phyloP scores from a whole-genome alignment of 2,888 invertebrate genomes.

The Alsophila aescularia region DNA sequence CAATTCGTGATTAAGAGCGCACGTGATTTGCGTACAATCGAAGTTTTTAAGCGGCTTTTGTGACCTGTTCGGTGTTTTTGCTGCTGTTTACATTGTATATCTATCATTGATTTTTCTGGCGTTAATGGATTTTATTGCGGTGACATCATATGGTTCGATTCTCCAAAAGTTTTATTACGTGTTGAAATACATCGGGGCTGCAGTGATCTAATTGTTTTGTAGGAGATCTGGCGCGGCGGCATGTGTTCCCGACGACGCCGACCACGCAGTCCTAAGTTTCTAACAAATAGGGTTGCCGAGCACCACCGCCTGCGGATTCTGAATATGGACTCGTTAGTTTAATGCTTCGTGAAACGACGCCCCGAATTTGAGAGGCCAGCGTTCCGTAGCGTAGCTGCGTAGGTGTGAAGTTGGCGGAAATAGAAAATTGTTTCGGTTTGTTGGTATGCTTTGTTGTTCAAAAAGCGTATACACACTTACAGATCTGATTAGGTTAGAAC shows the following conservation, averaged over 20 bases:
- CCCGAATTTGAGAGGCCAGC: constrained; percentile 39
- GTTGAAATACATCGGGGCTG: constrained; percentile 46
- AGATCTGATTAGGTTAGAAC: too few species aligned
- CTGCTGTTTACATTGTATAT: constrained; percentile 41
- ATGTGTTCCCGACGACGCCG: constrained; percentile 41
- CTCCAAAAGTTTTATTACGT: constrained; percentile 56
- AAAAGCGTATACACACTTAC: neutral
- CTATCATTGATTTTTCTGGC: constrained; percentile 30
- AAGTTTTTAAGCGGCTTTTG: constrained; percentile 39
- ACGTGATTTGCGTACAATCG: constrained; percentile 56
- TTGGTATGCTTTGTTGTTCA: neutral
- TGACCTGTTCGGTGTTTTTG: constrained; percentile 15
- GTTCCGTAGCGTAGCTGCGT: too few species aligned
- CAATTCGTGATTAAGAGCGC: constrained; percentile 44
- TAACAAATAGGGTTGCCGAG: constrained; percentile 64
- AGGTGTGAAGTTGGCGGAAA: constrained; percentile 34
- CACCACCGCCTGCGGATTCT: constrained; percentile 31
- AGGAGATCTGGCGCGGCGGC: constrained; percentile 56
- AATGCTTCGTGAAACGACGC: constrained; percentile 53
- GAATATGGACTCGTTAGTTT: constrained; percentile 58
- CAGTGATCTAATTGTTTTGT: constrained; percentile 73
- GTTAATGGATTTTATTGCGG: constrained; percentile 35
- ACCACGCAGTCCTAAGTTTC: constrained; percentile 30
- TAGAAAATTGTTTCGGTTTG: constrained; percentile 18
- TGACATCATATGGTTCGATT: constrained; percentile 36